Conservation (phyloP, 92 coral and sea anemone species). For the Pocillopora grandis region DNA sequence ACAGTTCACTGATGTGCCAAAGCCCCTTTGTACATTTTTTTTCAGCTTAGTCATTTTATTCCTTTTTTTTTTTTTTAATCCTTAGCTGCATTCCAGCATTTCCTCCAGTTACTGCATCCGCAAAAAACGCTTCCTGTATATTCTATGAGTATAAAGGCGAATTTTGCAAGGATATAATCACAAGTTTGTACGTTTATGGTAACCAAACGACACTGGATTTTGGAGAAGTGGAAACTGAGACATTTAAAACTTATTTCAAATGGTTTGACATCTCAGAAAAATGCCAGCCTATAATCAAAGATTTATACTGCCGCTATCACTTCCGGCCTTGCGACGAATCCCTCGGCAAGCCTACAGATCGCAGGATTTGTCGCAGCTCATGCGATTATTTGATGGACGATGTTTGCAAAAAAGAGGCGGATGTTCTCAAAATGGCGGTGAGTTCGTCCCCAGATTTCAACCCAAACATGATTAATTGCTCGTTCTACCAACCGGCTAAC, state of each 20-base stretch:
- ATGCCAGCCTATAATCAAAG: constrained; percentile 12
- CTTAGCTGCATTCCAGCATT: constrained; percentile 7
- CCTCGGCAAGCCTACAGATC: constrained; percentile 5
- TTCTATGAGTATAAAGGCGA: constrained; percentile 1
- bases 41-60: neutral
- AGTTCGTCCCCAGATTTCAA: neutral
- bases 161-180: neutral
- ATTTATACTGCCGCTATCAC: constrained; percentile 26
- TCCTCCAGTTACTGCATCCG: constrained; percentile 5
- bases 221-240: neutral
- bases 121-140: neutral
- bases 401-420: neutral
- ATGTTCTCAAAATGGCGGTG: neutral
- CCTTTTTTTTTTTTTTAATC: neutral
- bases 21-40: neutral
- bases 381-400: neutral
- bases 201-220: neutral
- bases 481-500: neutral
- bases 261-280: neutral
- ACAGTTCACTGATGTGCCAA: neutral
- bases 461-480: constrained; percentile 18
- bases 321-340: constrained; percentile 20
- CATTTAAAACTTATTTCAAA: neutral
- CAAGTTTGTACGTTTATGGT: constrained; percentile 15
- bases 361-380: constrained; percentile 8